These are phyloP conservation scores for Ochlodes sylvanus DNA, from an alignment of 2,888 invertebrate genomes.

Conservation along the genomic window DNA sequence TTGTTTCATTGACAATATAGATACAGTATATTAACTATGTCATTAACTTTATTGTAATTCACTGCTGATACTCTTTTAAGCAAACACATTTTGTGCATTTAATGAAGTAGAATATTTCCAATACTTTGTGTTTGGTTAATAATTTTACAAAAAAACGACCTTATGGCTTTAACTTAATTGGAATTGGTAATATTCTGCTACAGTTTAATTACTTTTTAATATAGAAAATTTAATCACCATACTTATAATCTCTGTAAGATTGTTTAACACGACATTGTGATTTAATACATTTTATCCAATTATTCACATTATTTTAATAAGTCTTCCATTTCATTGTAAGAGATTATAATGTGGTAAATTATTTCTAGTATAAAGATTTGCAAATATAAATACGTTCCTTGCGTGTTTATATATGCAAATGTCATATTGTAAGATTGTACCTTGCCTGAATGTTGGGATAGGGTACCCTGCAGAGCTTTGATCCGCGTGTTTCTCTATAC, in stretches of 20 bases:
- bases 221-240: neutral
- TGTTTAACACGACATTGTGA: neutral
- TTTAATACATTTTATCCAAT: neutral
- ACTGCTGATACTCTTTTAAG: slow-evolving; percentile 18
- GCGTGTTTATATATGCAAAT: slow-evolving; percentile 60
- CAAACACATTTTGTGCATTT: neutral
- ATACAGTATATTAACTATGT: no score
- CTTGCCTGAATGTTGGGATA: slow-evolving; percentile 99
- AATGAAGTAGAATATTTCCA: slow-evolving; percentile 33
- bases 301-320: neutral
- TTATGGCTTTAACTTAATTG: neutral
- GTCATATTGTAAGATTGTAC: slow-evolving; percentile 51
- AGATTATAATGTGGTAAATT: slow-evolving; percentile 30
- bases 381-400: slow-evolving; percentile 57
- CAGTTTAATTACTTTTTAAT: neutral
- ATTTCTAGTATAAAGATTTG: slow-evolving; percentile 37
- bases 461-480: slow-evolving; percentile 93
- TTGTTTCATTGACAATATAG: no score
- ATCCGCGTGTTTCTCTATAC: slow-evolving; percentile 61
- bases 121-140: neutral
- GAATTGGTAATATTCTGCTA: slow-evolving; percentile 22
- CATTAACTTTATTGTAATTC: slow-evolving; percentile 19
- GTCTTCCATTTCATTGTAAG: neutral
- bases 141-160: neutral
- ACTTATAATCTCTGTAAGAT: slow-evolving; percentile 7